phyloP scores from a whole-genome alignment of 2,113 vertebrate species.

The Xiphophorus maculatus region DNA sequence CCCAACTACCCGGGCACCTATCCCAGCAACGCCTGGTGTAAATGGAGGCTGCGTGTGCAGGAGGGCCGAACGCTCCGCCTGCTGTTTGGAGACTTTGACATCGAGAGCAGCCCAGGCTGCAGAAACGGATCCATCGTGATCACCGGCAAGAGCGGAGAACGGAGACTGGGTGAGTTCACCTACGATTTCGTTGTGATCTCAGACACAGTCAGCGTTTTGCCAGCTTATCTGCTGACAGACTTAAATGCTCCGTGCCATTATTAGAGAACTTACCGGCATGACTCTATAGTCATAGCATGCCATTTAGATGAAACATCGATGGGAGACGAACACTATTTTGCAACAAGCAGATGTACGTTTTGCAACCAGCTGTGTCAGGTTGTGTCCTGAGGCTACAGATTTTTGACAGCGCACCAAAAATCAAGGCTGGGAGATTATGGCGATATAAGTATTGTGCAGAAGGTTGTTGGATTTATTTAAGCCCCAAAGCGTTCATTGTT shows the following conservation, averaged over 20 bases:
- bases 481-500: constrained; percentile 18
- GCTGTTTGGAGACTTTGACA: constrained; percentile 85
- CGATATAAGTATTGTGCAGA: constrained; percentile 22
- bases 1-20: constrained; percentile 88
- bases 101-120: constrained; percentile 82
- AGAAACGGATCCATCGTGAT: constrained; percentile 82
- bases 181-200: background rate
- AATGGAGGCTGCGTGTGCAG: constrained; percentile 78
- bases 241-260: background rate
- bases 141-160: constrained; percentile 57
- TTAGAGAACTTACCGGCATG: constrained; percentile 3
- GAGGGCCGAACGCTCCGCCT: constrained; percentile 76
- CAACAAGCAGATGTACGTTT: constrained; percentile 29
- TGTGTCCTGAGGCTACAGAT: constrained; percentile 31
- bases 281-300: constrained; percentile 32
- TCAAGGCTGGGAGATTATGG: constrained; percentile 25
- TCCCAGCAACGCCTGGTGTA: constrained; percentile 82
- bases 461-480: constrained; percentile 39
- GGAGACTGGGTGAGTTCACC: constrained; percentile 74
- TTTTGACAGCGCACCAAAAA: constrained; percentile 31
- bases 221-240: background rate
- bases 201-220: background rate
- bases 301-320: constrained; percentile 44
- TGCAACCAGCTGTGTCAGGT: constrained; percentile 41
- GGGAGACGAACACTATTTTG: constrained; percentile 34